Conservation (phyloP, 2,113 vertebrate species). For the Corythaeola cristata region DNA sequence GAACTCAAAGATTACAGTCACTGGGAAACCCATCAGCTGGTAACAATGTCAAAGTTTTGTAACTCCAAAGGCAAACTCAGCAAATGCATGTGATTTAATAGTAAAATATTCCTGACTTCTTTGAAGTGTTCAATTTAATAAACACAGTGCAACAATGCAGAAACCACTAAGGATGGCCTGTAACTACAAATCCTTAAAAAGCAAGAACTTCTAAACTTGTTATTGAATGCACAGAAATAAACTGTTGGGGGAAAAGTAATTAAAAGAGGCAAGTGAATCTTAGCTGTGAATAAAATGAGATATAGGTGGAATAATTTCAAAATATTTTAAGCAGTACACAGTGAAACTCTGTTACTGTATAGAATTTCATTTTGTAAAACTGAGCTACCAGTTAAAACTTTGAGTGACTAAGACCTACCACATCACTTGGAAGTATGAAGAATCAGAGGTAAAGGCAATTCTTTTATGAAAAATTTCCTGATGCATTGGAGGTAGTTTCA, state of each 20-base stretch:
- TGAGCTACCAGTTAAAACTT: neutral
- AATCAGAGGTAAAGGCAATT: neutral
- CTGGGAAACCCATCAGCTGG: neutral
- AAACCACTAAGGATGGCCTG: neutral
- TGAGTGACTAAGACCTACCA: neutral
- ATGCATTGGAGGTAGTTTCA: neutral
- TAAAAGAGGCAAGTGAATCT: neutral
- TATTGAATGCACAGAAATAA: neutral
- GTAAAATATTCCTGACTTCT: neutral
- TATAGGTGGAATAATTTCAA: neutral
- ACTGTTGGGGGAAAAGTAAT: neutral
- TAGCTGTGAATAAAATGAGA: neutral
- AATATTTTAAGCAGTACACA: neutral
- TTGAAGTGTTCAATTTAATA: neutral
- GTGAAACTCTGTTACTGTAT: neutral
- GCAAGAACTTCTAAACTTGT: neutral
- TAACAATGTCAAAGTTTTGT: neutral
- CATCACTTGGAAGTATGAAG: neutral
- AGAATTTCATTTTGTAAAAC: neutral
- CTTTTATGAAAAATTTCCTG: neutral
- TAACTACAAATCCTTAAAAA: neutral
- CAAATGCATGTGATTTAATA: fast-evolving
- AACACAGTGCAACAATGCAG: neutral
- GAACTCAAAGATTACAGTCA: neutral
- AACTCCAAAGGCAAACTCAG: neutral